phyloP scores from a whole-genome alignment of 2,797 vertebrate genomes.

The Xyrichtys novacula region DNA sequence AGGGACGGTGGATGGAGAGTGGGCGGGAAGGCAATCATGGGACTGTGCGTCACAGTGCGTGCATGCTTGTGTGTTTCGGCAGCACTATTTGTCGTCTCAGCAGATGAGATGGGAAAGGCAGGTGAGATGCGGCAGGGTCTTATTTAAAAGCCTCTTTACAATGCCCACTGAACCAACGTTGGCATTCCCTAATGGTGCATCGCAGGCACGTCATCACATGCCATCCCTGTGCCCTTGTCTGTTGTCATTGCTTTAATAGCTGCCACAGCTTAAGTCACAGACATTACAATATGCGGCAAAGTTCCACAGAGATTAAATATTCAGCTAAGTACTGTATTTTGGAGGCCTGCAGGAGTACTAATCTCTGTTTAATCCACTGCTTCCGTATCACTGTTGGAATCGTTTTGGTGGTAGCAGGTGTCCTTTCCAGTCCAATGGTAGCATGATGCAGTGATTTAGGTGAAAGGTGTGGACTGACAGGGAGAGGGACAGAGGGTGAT shows the following conservation, averaged over 20 bases:
- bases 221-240: conserved; percentile 43
- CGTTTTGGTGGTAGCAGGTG: conserved; percentile 42
- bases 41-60: conserved; percentile 61
- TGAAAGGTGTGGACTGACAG: conserved; percentile 61
- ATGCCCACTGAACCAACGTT: conserved; percentile 71
- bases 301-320: conserved; percentile 37
- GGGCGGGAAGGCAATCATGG: conserved; percentile 71
- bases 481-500: conserved; percentile 65
- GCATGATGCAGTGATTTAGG: conserved; percentile 55
- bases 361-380: conserved; percentile 54
- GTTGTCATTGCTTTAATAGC: conserved; percentile 52
- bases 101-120: conserved; percentile 68
- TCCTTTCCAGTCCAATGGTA: conserved; percentile 59
- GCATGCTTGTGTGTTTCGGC: conserved; percentile 21
- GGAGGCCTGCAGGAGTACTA: conserved; percentile 32
- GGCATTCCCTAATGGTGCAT: conserved; percentile 78
- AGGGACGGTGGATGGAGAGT: conserved; percentile 59
- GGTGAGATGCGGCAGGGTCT: conserved; percentile 63
- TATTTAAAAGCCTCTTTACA: conserved; percentile 74
- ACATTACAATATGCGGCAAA: conserved; percentile 14
- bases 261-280: conserved; percentile 27
- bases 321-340: conserved; percentile 19
- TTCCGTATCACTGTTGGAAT: conserved; percentile 42
- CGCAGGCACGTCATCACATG: conserved; percentile 50
- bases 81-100: conserved; percentile 67